Evolutionary conservation across 2,797 vertebrate genomes (phyloP).

Genomic region (Aphelocoma californica): DNA sequence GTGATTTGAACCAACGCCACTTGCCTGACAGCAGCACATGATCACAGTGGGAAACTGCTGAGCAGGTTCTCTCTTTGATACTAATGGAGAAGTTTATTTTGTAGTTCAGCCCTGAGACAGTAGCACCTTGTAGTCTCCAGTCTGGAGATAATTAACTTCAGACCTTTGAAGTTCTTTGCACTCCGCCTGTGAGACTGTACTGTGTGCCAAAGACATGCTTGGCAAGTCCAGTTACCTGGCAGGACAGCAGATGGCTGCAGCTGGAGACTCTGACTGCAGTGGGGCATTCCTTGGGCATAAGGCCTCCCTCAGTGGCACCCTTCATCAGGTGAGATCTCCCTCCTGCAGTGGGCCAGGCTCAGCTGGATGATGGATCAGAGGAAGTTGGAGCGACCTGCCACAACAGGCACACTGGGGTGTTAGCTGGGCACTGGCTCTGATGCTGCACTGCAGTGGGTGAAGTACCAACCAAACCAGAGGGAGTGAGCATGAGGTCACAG

Average conservation of each 20-base stretch:
- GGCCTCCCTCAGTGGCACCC: neutral
- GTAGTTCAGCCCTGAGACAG: neutral
- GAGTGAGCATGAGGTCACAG: neutral
- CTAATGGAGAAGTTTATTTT: neutral
- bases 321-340: neutral
- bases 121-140: neutral
- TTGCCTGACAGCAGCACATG: neutral
- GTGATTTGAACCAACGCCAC: neutral
- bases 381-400: rapidly evolving
- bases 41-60: neutral
- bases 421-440: rapidly evolving
- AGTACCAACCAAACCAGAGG: neutral
- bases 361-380: neutral
- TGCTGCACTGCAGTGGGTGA: neutral
- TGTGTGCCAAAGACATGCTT: too few species aligned
- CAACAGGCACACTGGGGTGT: rapidly evolving
- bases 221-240: neutral
- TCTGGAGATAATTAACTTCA: neutral
- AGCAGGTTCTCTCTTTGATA: neutral
- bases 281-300: neutral
- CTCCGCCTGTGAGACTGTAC: neutral
- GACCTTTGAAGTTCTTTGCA: neutral
- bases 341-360: neutral
- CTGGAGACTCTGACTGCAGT: neutral
- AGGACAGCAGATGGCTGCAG: neutral